A percentile compares a stretch with the other conserved stretches of the same genome.
phyloP scores from a whole-genome alignment of 2,113 vertebrate species.

The Dipodomys ordii region DNA sequence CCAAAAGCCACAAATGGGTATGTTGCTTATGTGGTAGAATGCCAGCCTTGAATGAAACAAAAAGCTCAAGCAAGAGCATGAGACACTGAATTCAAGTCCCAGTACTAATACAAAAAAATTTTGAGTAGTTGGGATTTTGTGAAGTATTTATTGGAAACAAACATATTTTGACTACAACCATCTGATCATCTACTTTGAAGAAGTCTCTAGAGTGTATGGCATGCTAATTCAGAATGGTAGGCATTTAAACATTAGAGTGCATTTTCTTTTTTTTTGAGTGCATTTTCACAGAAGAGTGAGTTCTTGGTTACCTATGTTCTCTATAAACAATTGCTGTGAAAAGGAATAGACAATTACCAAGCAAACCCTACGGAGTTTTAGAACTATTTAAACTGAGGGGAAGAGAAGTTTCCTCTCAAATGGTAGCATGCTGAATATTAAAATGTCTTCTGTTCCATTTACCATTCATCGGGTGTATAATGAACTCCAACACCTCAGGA shows the following conservation, averaged over 20 bases:
- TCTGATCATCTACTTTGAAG: not conserved
- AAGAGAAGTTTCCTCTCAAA: not conserved
- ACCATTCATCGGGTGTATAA: not conserved
- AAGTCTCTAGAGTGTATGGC: not conserved
- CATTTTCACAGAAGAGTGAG: constrained; percentile 18
- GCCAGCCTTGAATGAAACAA: no score
- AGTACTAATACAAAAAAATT: not conserved
- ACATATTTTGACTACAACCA: constrained; percentile 14
- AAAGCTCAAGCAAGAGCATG: no score
- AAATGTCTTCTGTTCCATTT: not conserved
- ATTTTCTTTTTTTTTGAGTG: constrained; percentile 25
- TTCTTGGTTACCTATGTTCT: constrained; percentile 30
- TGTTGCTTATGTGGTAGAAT: no score
- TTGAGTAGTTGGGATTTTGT: not conserved
- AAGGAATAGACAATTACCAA: not conserved
- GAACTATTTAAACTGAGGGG: not conserved
- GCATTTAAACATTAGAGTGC: not conserved
- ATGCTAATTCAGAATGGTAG: constrained; percentile 31
- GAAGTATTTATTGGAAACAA: constrained; percentile 41
- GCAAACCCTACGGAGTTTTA: not conserved
- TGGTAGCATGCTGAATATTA: not conserved
- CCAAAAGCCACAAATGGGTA: no score
- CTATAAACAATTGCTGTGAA: constrained; percentile 17
- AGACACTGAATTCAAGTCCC: no score
- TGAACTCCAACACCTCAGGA: not conserved